Conservation (phyloP, 2,888 invertebrate species). For the Athalia cordata region DNA sequence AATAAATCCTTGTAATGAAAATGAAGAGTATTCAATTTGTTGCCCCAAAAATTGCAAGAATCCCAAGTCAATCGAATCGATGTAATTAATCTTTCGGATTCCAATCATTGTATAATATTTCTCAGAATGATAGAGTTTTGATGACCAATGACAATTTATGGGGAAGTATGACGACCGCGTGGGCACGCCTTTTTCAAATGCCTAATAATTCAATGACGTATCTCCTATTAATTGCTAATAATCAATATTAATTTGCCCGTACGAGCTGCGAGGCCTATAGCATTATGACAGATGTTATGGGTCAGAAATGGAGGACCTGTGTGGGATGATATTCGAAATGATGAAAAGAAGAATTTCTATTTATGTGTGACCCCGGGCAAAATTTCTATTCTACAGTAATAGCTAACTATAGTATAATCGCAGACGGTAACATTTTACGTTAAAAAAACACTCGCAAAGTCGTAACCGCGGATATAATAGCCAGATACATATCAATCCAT, state of each 20-base stretch:
- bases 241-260: constrained; percentile 34
- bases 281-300: constrained; percentile 31
- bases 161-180: too few species aligned
- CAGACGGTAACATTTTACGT: constrained; percentile 34
- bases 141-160: too few species aligned
- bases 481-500: neutral
- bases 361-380: constrained; percentile 49
- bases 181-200: neutral
- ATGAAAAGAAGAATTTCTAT: constrained; percentile 49
- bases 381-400: constrained; percentile 49
- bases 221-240: constrained; percentile 30
- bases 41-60: too few species aligned
- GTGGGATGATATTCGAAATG: constrained; percentile 41
- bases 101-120: too few species aligned
- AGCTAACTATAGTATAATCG: neutral
- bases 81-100: too few species aligned
- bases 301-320: constrained; percentile 6
- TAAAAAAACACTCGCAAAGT: neutral
- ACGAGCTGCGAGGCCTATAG: constrained; percentile 5
- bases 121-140: too few species aligned
- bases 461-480: neutral
- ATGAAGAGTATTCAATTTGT: too few species aligned
- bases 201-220: neutral
- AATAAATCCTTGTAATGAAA: too few species aligned
- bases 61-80: too few species aligned